Evolutionary conservation across 1,140 invertebrate species (phyloP).

Genomic region (Ptiloglossa arizonensis): DNA sequence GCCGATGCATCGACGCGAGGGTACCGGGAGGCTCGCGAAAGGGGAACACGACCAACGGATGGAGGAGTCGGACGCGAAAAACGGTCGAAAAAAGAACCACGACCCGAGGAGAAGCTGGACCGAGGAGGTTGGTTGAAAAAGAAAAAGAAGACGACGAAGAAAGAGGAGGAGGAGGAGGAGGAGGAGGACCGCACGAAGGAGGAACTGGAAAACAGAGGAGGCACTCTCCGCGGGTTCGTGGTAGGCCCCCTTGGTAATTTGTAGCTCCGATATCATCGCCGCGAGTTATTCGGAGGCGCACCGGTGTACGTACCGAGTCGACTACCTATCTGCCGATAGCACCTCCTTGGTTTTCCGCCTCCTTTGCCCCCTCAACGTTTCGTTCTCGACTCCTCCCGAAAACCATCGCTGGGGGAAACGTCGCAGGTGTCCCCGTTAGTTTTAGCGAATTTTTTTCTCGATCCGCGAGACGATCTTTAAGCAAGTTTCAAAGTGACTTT

Average conservation of each 20-base stretch:
- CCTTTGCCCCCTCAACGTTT: not conserved
- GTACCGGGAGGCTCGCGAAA: constrained; percentile 9
- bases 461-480: too few relatives aligned
- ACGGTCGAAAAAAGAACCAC: constrained; percentile 16
- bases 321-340: constrained; percentile 67
- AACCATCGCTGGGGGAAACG: too few relatives aligned
- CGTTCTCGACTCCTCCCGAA: constrained; percentile 15
- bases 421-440: too few relatives aligned
- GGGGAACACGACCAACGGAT: constrained; percentile 20
- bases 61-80: constrained; percentile 21
- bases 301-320: constrained; percentile 58
- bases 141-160: too few relatives aligned
- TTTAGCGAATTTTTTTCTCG: too few relatives aligned
- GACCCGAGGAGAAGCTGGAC: constrained; percentile 24
- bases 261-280: constrained; percentile 70
- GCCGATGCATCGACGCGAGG: constrained; percentile 63
- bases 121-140: constrained; percentile 17
- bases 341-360: constrained; percentile 47
- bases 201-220: constrained; percentile 49
- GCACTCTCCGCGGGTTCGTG: constrained; percentile 53
- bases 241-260: constrained; percentile 68
- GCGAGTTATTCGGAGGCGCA: constrained; percentile 66
- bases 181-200: constrained; percentile 40
- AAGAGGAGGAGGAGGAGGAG: constrained; percentile 14
- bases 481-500: too few relatives aligned